Percentiles rank a stretch among this genome's conserved stretches.
phyloP scores from a whole-genome alignment of 2,113 vertebrate species.

The Oophaga pumilio region DNA sequence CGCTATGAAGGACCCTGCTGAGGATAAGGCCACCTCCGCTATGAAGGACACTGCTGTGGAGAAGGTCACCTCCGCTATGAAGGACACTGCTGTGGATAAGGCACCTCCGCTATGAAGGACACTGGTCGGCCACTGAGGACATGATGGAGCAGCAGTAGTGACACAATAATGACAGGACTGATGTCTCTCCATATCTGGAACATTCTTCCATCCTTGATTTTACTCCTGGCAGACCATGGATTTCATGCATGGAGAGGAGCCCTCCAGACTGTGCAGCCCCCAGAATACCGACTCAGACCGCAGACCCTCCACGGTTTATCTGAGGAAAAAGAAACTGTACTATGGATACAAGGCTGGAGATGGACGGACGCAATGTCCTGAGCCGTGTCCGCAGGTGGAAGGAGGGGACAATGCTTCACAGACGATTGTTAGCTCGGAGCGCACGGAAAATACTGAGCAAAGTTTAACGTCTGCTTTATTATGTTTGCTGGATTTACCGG shows the following conservation, averaged over 20 bases:
- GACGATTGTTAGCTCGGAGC: conserved; percentile 22
- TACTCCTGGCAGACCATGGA: not conserved
- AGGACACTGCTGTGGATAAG: no score
- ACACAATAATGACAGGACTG: not conserved
- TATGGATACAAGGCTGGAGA: not conserved
- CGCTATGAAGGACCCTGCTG: no score
- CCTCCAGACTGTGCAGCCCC: not conserved
- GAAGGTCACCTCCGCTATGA: no score
- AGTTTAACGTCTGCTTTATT: conserved; percentile 84
- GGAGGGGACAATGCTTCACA: not conserved
- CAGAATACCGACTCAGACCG: not conserved
- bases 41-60: no score
- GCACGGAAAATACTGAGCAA: conserved; percentile 82
- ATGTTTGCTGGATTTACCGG: conserved; percentile 83
- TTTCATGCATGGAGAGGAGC: not conserved
- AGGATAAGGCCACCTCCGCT: no score
- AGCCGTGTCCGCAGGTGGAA: not conserved
- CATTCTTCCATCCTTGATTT: not conserved
- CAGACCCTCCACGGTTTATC: not conserved
- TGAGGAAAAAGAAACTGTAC: not conserved
- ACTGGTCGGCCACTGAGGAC: no score
- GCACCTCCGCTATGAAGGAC: no score
- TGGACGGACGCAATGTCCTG: not conserved
- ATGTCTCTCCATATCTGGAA: not conserved
- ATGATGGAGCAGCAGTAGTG: no score